phyloP scores from a whole-genome alignment of 2,113 vertebrate genomes.

The Datnioides undecimradiatus region DNA sequence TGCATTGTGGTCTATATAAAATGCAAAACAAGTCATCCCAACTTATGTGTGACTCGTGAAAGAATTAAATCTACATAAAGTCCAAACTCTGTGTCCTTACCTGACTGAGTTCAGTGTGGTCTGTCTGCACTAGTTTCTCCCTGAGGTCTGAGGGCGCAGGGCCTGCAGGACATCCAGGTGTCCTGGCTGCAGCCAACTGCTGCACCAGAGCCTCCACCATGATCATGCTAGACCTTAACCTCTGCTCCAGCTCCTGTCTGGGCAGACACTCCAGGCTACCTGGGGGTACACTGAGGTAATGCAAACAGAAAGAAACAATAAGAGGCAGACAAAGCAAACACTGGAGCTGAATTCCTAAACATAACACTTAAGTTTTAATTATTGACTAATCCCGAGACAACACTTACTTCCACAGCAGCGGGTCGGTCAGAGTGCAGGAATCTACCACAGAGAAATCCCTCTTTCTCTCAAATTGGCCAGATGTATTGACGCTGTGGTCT shows the following conservation, averaged over 20 bases:
- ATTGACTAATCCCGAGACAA: background rate
- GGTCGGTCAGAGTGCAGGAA: slow-evolving; percentile 80
- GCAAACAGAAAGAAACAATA: slow-evolving; percentile 10
- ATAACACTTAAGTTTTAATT: background rate
- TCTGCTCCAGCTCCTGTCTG: slow-evolving; percentile 87
- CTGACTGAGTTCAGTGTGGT: slow-evolving; percentile 80
- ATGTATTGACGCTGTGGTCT: slow-evolving; percentile 81
- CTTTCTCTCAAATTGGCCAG: slow-evolving; percentile 76
- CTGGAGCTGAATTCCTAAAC: background rate
- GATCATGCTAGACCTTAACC: slow-evolving; percentile 88
- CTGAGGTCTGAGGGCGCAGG: slow-evolving; percentile 81
- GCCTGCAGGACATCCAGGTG: background rate
- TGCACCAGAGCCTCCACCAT: slow-evolving; percentile 91
- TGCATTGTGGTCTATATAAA: slow-evolving; percentile 76
- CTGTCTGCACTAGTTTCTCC: slow-evolving; percentile 87
- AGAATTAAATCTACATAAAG: background rate
- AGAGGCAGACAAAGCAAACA: background rate
- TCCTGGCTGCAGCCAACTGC: slow-evolving; percentile 83
- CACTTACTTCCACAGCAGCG: slow-evolving; percentile 85
- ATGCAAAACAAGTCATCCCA: background rate
- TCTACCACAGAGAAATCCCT: slow-evolving; percentile 73
- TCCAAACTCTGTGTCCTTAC: slow-evolving; percentile 74
- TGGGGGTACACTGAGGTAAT: slow-evolving; percentile 80
- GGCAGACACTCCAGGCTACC: slow-evolving; percentile 85
- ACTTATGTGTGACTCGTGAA: too few relatives aligned